Conservation (phyloP, 2,797 vertebrate species). For the Argyrosomus regius region DNA sequence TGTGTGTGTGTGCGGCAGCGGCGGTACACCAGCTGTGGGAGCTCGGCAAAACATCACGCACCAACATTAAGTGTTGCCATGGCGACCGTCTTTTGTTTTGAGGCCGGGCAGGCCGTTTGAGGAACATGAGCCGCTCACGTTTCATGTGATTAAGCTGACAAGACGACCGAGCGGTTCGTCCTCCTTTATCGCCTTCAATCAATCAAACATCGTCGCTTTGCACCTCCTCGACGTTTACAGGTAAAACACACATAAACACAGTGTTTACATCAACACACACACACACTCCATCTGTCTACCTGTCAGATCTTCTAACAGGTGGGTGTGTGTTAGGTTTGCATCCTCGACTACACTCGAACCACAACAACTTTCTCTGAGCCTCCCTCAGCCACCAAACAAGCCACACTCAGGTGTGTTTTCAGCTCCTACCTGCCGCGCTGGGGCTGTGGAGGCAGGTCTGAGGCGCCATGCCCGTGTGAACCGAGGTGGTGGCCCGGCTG, state of each 20-base stretch:
- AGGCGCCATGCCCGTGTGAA: conserved; percentile 87
- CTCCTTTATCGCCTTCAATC: not conserved
- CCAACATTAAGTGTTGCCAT: not conserved
- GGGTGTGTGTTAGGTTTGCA: not conserved
- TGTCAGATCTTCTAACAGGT: conserved; percentile 10
- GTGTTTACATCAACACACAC: not conserved
- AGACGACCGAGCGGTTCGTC: not conserved
- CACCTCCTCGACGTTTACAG: conserved; percentile 6
- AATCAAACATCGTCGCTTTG: no score
- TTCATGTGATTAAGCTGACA: not conserved
- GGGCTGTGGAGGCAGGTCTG: conserved; percentile 92
- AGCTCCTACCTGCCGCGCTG: conserved; percentile 89
- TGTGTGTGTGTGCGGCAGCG: no score
- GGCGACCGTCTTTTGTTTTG: no score
- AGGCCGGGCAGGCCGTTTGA: no score
- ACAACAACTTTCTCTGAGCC: no score
- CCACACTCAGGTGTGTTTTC: no score
- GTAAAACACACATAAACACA: conserved; percentile 14
- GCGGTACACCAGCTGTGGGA: not conserved
- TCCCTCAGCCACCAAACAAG: no score
- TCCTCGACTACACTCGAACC: no score
- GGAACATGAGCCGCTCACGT: not conserved
- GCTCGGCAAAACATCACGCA: no score
- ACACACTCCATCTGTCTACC: not conserved
- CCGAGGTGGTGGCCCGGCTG: conserved; percentile 91